These are phyloP conservation scores for Meteorus sp. DNA, from an alignment of 1,140 invertebrate genomes.

Conservation along the genomic window DNA sequence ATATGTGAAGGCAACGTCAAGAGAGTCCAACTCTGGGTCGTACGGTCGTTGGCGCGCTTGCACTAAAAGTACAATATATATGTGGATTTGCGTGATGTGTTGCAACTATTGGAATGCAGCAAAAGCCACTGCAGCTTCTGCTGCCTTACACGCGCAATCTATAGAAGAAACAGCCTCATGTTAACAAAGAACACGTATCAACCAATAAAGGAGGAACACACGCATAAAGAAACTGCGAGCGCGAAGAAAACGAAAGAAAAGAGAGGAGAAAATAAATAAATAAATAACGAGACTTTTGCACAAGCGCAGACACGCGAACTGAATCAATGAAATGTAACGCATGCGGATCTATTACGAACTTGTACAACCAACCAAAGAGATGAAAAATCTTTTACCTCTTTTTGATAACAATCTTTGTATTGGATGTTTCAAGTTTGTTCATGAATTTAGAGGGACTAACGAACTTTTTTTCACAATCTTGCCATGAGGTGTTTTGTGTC, in stretches of 20 bases:
- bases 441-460: no score
- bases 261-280: no score
- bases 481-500: no score
- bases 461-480: no score
- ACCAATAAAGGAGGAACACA: background rate
- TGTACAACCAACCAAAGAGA: no score
- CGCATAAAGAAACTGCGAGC: no score
- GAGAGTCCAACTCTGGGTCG: no score
- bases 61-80: no score
- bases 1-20: background rate
- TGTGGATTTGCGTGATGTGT: slow-evolving; percentile 19
- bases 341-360: slow-evolving; percentile 17
- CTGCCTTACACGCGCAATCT: slow-evolving; percentile 6
- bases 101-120: slow-evolving; percentile 20
- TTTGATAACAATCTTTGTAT: background rate
- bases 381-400: background rate
- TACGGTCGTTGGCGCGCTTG: no score
- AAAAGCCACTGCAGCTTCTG: slow-evolving; percentile 19
- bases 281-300: background rate
- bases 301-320: background rate
- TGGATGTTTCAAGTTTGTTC: slow-evolving; percentile 2
- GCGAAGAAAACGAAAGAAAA: no score
- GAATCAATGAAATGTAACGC: slow-evolving; percentile 1
- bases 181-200: background rate
- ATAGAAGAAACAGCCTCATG: background rate